phyloP scores from a whole-genome alignment of 2,113 vertebrate species.

The Tiliqua scincoides region DNA sequence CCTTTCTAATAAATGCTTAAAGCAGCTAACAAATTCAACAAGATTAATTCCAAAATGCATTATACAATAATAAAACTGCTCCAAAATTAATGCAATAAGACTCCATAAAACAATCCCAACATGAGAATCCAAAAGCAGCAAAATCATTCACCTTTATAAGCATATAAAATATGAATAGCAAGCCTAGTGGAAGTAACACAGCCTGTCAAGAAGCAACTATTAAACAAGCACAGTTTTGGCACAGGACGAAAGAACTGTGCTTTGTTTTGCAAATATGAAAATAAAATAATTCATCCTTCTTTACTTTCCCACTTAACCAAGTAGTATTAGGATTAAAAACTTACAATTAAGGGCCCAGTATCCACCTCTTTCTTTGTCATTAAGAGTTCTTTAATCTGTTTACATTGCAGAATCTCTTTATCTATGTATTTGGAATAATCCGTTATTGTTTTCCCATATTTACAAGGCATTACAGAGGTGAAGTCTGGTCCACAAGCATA shows the following conservation, averaged over 20 bases:
- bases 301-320: not conserved
- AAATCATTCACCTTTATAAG: too few relatives aligned
- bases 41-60: too few relatives aligned
- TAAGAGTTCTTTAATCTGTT: constrained; percentile 87
- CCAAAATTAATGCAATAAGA: too few relatives aligned
- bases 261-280: not conserved
- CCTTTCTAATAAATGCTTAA: too few relatives aligned
- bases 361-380: constrained; percentile 89
- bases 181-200: not conserved
- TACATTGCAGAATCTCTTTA: constrained; percentile 88
- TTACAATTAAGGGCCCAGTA: constrained; percentile 86
- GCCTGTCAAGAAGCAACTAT: not conserved
- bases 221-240: not conserved
- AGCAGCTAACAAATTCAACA: too few relatives aligned
- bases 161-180: not conserved
- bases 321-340: constrained; percentile 61
- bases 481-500: constrained; percentile 92
- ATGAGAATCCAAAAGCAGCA: too few relatives aligned
- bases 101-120: too few relatives aligned
- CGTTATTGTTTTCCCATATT: constrained; percentile 83
- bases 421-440: constrained; percentile 90
- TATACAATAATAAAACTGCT: too few relatives aligned
- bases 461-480: constrained; percentile 95
- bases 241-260: not conserved
- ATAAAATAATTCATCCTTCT: not conserved